Conservation (phyloP, 2,113 vertebrate genomes). For the Cavia porcellus region DNA sequence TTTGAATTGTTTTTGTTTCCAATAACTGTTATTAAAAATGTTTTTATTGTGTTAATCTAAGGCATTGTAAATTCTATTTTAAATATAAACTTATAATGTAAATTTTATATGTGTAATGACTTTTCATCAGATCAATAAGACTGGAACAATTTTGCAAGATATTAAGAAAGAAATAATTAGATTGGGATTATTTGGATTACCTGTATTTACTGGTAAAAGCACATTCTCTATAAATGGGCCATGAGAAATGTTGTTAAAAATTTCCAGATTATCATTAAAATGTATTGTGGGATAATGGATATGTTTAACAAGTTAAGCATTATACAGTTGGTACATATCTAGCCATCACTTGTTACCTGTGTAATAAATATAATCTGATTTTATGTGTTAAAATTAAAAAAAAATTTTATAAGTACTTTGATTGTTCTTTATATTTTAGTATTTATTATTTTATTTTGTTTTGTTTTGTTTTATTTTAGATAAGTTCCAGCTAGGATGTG, state of each 20-base stretch:
- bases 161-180: background rate
- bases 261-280: background rate
- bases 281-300: background rate
- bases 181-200: background rate
- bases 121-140: background rate
- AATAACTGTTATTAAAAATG: background rate
- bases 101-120: background rate
- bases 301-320: background rate
- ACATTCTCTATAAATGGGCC: background rate
- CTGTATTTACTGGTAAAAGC: background rate
- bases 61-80: background rate
- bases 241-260: background rate
- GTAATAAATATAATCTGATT: background rate
- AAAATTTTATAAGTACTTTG: background rate
- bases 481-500: background rate
- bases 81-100: background rate
- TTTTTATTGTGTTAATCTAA: background rate
- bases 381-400: background rate
- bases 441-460: background rate
- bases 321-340: background rate
- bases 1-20: background rate
- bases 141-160: background rate
- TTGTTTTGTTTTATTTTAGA: background rate
- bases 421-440: background rate
- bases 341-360: background rate